phyloP scores from a whole-genome alignment of 2,113 vertebrate genomes.

The Bufo gargarizans region DNA sequence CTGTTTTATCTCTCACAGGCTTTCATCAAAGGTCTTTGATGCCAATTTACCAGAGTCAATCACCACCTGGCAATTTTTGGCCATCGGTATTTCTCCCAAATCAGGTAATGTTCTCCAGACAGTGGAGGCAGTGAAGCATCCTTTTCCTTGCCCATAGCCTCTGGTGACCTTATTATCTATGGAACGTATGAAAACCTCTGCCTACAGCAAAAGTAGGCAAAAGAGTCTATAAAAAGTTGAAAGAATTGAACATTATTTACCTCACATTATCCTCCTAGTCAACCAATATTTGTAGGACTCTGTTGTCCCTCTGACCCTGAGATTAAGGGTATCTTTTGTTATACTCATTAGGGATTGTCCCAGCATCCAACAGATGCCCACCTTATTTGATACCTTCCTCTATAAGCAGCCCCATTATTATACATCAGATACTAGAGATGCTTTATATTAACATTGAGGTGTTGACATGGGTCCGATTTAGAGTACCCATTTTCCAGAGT shows the following conservation, averaged over 20 bases:
- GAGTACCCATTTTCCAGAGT: no score
- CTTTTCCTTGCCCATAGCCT: background rate
- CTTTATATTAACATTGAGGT: background rate
- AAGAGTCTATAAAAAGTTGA: background rate
- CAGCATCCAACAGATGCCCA: background rate
- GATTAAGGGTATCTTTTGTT: background rate
- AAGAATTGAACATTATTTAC: background rate
- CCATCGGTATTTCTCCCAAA: constrained; percentile 80
- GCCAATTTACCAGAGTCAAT: constrained; percentile 83
- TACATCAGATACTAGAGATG: background rate
- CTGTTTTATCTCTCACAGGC: constrained; percentile 59
- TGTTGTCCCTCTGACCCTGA: background rate
- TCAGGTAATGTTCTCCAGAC: constrained; percentile 65
- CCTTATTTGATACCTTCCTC: no score
- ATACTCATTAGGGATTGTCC: background rate
- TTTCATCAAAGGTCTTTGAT: constrained; percentile 60
- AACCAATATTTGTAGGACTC: background rate
- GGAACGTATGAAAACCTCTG: background rate
- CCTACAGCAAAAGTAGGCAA: background rate
- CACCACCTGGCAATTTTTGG: constrained; percentile 89
- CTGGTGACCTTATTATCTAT: background rate
- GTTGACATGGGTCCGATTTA: background rate
- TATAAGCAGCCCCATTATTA: background rate
- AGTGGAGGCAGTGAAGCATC: no score
- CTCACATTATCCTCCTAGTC: background rate